Evolutionary conservation across 1,140 invertebrate genomes (phyloP).

Genomic region (Zaprionus nigranus): DNA sequence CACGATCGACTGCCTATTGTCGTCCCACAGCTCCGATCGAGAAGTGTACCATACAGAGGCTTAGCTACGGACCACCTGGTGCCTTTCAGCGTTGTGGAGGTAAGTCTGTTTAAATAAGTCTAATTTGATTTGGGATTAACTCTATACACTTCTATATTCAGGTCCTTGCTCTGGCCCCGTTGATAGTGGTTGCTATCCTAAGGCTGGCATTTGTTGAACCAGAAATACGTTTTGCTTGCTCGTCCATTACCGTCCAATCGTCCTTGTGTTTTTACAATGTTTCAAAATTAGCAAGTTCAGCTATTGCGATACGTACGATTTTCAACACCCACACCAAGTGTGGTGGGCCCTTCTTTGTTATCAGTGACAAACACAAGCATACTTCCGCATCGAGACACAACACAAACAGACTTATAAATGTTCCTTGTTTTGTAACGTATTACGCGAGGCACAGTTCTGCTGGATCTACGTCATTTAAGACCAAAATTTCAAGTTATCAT

Average conservation of each 20-base stretch:
- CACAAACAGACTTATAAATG: slow-evolving; percentile 4
- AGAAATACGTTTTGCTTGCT: slow-evolving; percentile 56
- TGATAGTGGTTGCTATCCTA: slow-evolving; percentile 58
- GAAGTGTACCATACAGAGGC: slow-evolving; percentile 86
- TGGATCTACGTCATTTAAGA: neutral
- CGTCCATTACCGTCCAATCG: slow-evolving; percentile 1
- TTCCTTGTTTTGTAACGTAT: neutral
- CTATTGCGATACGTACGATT: neutral
- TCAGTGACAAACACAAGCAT: neutral
- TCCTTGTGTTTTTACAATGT: slow-evolving; percentile 42
- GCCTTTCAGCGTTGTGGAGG: slow-evolving; percentile 77
- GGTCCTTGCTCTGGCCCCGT: slow-evolving; percentile 51
- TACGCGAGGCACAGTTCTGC: neutral
- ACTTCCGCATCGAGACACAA: neutral
- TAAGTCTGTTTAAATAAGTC: slow-evolving; percentile 25
- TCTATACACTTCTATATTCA: neutral
- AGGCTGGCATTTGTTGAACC: slow-evolving; percentile 75
- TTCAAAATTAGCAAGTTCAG: slow-evolving; percentile 63
- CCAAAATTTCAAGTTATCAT: slow-evolving; percentile 34
- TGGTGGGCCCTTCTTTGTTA: neutral
- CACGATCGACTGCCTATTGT: slow-evolving; percentile 80
- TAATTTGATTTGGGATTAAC: neutral
- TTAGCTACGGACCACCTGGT: slow-evolving; percentile 86
- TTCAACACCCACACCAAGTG: neutral
- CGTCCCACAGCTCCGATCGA: slow-evolving; percentile 84